Percentiles rank a stretch among this genome's conserved stretches.
Evolutionary conservation across 2,113 vertebrate species (phyloP).

Genomic region (Ammospiza caudacuta): DNA sequence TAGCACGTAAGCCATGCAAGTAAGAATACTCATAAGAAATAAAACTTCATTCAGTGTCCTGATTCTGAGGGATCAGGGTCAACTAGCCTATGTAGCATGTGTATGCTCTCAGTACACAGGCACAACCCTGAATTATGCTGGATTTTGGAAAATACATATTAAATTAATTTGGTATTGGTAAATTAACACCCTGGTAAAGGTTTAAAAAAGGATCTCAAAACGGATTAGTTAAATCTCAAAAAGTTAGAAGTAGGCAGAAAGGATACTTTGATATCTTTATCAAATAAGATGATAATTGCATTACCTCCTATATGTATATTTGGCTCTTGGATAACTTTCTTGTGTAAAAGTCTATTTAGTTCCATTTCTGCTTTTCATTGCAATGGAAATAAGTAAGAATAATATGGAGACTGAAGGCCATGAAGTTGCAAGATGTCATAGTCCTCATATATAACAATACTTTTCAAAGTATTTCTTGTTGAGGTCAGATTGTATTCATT

Average conservation of each 20-base stretch:
- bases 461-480: neutral
- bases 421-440: fast-evolving
- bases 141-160: constrained; percentile 15
- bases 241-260: neutral
- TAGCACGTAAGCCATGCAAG: constrained; percentile 56
- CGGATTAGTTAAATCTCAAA: neutral
- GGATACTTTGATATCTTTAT: neutral
- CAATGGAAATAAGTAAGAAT: neutral
- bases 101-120: neutral
- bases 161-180: neutral
- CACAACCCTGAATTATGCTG: neutral
- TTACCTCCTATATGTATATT: neutral
- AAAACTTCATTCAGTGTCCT: constrained; percentile 49
- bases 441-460: neutral
- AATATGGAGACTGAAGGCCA: neutral
- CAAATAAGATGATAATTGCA: neutral
- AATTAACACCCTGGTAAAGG: neutral
- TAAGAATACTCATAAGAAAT: constrained; percentile 54
- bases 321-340: neutral
- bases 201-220: neutral
- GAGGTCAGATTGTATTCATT: neutral
- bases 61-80: constrained; percentile 28
- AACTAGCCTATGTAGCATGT: neutral
- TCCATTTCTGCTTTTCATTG: neutral
- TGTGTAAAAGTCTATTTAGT: neutral